These are phyloP conservation scores for Setipinna tenuifilis DNA, from an alignment of 2,797 vertebrate species.

Conservation along the genomic window DNA sequence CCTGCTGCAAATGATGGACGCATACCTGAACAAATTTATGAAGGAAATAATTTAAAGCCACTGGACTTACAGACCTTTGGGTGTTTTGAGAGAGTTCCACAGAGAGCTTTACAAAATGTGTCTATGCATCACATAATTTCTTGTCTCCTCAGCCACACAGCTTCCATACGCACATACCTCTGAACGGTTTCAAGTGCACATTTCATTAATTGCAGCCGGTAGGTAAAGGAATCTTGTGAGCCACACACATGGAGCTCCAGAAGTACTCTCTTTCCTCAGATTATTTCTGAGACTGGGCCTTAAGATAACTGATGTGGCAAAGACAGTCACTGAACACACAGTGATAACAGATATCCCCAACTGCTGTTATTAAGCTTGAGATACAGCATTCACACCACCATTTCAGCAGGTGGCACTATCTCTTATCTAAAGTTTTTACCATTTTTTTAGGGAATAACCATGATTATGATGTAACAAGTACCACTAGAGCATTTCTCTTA, in stretches of 20 bases:
- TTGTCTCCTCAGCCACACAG: conserved; percentile 35
- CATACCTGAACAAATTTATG: neutral
- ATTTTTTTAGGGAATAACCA: neutral
- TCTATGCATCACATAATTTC: neutral
- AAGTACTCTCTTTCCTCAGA: neutral
- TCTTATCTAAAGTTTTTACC: neutral
- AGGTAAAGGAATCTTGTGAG: neutral
- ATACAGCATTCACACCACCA: neutral
- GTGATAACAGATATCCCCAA: neutral
- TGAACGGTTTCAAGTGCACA: conserved; percentile 56
- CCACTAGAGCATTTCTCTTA: neutral
- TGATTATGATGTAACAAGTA: conserved; percentile 1
- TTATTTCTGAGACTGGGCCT: neutral
- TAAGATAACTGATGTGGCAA: neutral
- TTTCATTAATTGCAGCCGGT: conserved; percentile 58
- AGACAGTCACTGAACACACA: neutral
- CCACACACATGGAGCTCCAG: conserved; percentile 9
- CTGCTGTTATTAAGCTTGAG: neutral
- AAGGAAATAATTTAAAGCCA: neutral
- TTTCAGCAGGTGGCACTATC: neutral
- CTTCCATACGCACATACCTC: conserved; percentile 53
- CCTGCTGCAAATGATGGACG: neutral
- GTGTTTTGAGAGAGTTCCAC: neutral
- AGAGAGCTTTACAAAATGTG: neutral
- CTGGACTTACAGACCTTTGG: neutral